These are phyloP conservation scores for Emmelina monodactyla DNA, from an alignment of 2,888 invertebrate genomes.

Conservation along the genomic window DNA sequence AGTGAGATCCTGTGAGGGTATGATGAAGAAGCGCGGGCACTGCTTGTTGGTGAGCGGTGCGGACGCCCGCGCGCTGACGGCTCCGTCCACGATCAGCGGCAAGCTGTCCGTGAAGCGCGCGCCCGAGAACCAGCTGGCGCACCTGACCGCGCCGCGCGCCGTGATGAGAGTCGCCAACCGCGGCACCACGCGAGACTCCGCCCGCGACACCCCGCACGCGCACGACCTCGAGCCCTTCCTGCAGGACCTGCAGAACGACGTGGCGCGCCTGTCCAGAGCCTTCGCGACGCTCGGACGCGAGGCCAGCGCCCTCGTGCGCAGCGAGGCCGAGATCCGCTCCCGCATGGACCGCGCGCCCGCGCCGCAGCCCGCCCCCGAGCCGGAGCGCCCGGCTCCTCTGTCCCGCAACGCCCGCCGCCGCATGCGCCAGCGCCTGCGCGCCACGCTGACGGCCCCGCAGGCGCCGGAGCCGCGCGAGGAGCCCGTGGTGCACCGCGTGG, in stretches of 20 bases:
- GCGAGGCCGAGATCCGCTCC: constrained; percentile 32
- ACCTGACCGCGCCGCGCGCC: constrained; percentile 40
- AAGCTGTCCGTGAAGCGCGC: constrained; percentile 42
- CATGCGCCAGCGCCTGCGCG: constrained; percentile 37
- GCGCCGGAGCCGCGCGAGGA: neutral
- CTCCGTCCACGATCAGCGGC: constrained; percentile 32
- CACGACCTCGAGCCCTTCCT: constrained; percentile 36
- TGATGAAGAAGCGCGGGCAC: constrained; percentile 47
- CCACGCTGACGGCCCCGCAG: constrained; percentile 28
- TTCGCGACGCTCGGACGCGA: constrained; percentile 43
- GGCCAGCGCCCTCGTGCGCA: constrained; percentile 31
- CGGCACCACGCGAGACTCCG: constrained; percentile 22
- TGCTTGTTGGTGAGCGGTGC: constrained; percentile 35
- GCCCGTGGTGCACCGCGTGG: constrained; percentile 9
- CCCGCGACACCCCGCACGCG: constrained; percentile 16
- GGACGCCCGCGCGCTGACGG: constrained; percentile 38
- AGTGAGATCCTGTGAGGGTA: constrained; percentile 50
- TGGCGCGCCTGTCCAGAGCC: constrained; percentile 38
- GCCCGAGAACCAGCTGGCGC: constrained; percentile 30
- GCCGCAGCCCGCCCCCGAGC: neutral
- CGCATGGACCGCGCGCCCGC: constrained; percentile 20
- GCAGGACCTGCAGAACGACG: constrained; percentile 42
- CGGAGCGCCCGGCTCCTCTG: constrained; percentile 13
- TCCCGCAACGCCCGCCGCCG: constrained; percentile 47
- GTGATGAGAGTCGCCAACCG: constrained; percentile 50